phyloP scores from a whole-genome alignment of 1,140 invertebrate genomes.

The Campoletis sonorensis region DNA sequence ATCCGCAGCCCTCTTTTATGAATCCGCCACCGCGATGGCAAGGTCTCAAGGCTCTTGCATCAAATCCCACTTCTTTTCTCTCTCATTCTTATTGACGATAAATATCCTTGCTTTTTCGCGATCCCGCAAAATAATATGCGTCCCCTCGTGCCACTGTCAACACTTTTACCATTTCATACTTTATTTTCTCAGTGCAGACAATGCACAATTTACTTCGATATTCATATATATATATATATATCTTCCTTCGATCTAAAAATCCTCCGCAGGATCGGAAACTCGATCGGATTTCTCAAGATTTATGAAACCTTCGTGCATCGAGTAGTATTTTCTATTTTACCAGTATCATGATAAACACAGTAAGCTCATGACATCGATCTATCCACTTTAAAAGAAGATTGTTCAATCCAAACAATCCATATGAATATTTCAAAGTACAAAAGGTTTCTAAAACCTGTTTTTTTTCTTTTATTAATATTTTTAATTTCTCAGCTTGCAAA shows the following conservation, averaged over 20 bases:
- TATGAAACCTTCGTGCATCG: neutral
- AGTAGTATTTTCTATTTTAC: slow-evolving; percentile 15
- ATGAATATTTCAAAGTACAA: too few species aligned
- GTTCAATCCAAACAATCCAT: too few species aligned
- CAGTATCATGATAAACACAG: neutral
- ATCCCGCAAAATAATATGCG: neutral
- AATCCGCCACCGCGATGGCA: slow-evolving; percentile 7
- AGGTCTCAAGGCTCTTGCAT: neutral
- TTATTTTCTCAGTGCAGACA: slow-evolving; percentile 16
- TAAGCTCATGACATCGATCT: slow-evolving; percentile 9
- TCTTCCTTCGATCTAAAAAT: slow-evolving; percentile 8
- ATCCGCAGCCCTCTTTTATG: neutral
- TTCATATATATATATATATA: neutral
- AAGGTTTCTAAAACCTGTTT: neutral
- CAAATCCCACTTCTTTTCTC: slow-evolving; percentile 2
- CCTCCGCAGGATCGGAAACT: neutral
- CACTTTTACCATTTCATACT: neutral
- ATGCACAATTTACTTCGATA: slow-evolving; percentile 4
- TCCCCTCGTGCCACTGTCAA: neutral
- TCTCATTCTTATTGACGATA: slow-evolving; percentile 11
- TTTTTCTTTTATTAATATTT: neutral
- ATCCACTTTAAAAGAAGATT: neutral
- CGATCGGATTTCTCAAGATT: slow-evolving; percentile 8
- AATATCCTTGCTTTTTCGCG: neutral
- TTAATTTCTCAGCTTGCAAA: too few species aligned